phyloP scores from a whole-genome alignment of 2,113 vertebrate genomes.

The Xenopus laevis region DNA sequence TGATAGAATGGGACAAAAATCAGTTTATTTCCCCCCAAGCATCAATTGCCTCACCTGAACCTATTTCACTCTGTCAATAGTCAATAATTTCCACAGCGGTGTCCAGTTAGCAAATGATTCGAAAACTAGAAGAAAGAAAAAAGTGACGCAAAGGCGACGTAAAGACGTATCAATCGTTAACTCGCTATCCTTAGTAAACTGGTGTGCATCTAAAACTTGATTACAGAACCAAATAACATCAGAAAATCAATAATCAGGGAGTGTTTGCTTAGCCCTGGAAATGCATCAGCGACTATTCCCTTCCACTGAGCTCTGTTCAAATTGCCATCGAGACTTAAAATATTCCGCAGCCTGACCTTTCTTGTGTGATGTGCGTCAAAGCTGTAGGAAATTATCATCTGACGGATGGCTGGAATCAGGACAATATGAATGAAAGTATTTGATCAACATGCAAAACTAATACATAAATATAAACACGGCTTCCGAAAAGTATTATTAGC shows the following conservation, averaged over 20 bases:
- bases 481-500: constrained; percentile 17
- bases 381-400: constrained; percentile 35
- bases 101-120: constrained; percentile 62
- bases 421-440: constrained; percentile 45
- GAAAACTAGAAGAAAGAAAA: constrained; percentile 56
- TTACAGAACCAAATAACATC: constrained; percentile 60
- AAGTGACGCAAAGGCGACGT: constrained; percentile 59
- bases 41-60: constrained; percentile 51
- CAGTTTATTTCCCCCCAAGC: constrained; percentile 34
- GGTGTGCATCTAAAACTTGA: constrained; percentile 62
- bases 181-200: constrained; percentile 56
- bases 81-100: constrained; percentile 57
- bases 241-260: constrained; percentile 57
- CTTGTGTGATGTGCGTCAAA: constrained; percentile 41
- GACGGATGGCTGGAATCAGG: constrained; percentile 46
- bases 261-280: constrained; percentile 53
- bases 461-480: constrained; percentile 17
- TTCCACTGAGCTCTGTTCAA: constrained; percentile 48
- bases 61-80: constrained; percentile 53
- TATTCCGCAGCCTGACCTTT: constrained; percentile 44
- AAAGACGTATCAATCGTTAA: constrained; percentile 62
- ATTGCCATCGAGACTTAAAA: constrained; percentile 52
- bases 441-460: constrained; percentile 44
- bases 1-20: too few relatives aligned
- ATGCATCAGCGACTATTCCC: constrained; percentile 47